A percentile compares a stretch with the other conserved stretches of the same genome.
These are phyloP conservation scores for Neuroterus valhalla DNA, from an alignment of 1,140 invertebrate species.

Conservation along the genomic window DNA sequence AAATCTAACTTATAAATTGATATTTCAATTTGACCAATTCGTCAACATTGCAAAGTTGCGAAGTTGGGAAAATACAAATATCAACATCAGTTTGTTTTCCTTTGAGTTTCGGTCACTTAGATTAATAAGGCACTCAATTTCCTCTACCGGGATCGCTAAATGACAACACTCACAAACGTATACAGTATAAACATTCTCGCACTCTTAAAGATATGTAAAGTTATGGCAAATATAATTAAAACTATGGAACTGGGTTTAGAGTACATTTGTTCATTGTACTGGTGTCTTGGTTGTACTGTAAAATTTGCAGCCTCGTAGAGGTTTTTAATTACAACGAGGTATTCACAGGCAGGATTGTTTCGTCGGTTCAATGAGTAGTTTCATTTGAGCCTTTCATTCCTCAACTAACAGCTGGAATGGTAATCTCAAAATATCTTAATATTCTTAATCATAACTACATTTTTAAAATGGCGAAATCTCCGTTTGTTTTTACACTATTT, in stretches of 20 bases:
- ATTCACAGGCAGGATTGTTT: conserved; percentile 1
- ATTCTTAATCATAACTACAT: neutral
- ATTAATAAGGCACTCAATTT: conserved; percentile 25
- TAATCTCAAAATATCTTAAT: neutral
- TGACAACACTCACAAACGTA: neutral
- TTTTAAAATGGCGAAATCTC: neutral
- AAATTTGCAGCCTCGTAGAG: neutral
- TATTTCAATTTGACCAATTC: neutral
- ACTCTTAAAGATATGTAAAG: conserved; percentile 13
- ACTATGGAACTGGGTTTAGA: too few relatives aligned
- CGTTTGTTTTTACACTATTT: neutral
- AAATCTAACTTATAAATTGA: neutral
- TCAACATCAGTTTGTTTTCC: neutral
- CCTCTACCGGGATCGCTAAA: conserved; percentile 5
- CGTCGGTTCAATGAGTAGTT: neutral
- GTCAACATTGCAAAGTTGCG: neutral
- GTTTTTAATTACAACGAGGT: neutral
- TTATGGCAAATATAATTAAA: conserved; percentile 4
- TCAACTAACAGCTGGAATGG: neutral
- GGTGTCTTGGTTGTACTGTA: conserved; percentile 1
- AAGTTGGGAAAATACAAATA: neutral
- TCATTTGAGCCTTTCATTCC: neutral
- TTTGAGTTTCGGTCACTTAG: conserved; percentile 28
- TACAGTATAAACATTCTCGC: neutral
- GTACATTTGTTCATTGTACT: neutral